Evolutionary conservation across 2,113 vertebrate species (phyloP), one percentile per base, ranked within the genome.

Genomic region (Prolemur simus): DNA sequence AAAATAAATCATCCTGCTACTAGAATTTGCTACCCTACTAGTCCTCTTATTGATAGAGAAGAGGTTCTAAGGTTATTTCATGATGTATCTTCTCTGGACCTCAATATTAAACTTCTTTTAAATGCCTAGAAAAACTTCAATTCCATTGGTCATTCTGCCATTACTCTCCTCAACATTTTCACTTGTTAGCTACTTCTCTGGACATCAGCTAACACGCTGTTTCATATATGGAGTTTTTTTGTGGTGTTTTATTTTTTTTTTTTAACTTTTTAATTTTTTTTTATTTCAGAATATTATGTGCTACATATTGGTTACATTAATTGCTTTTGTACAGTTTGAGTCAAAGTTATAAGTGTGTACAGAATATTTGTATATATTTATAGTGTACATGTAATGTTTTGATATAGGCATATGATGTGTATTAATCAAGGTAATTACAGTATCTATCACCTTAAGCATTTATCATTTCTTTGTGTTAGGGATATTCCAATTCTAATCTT

Each of bases 11-110:
- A 54, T 14, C 1, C 14, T 74, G 1, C 1, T 32, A 37, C 34
- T 27, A 82, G 0, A 64, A 27, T 37, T 87, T 87, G 54, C n/a
- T 5, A 58, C 15, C 54, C 0, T 68, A 42, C 0, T 39, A 37
- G 3, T 21, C 2, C 4, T 63, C 37, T 52, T 14, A 54, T 21
- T 52, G 37, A 29, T 27, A 3, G 47, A 80, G 29, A 73, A 32
- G 0, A 52, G 6, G 2, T 18, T 76, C 6, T 29, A 56, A 37
- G 32, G 2, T 93, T 5, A 54, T 49, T 14, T 8, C 2, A 3
- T 3, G 10, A 27, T 73, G 1, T 58, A 63, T 34, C 88, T 80
- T 80, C 56, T 32, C 2, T 27, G 32, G 21, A 37, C 7, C 10
- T 69, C 34, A 5, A 23, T 68, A n/a, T 45, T 37, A 84, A 52